phyloP scores from a whole-genome alignment of 2,888 invertebrate genomes.

The Orchesella flavescens region DNA sequence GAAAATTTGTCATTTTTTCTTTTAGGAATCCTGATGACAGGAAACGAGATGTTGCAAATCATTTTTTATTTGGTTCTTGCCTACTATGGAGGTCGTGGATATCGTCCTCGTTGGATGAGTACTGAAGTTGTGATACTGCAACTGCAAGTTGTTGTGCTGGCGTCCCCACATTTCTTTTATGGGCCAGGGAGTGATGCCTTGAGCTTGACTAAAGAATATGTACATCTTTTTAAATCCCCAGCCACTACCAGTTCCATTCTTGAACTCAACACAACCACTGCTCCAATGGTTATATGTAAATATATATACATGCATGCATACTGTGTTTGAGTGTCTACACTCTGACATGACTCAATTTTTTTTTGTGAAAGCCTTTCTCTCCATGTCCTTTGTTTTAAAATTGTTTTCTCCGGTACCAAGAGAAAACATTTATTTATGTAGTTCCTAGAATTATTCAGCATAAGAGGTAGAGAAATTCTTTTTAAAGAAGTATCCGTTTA shows the following conservation, averaged over 20 bases:
- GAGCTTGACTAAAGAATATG: constrained; percentile 77
- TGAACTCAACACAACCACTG: not conserved
- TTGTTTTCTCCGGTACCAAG: too few species aligned
- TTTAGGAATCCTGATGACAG: constrained; percentile 81
- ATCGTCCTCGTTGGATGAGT: constrained; percentile 84
- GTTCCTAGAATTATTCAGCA: too few species aligned
- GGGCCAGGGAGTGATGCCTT: constrained; percentile 78
- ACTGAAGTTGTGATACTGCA: constrained; percentile 80
- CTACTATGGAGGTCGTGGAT: constrained; percentile 82
- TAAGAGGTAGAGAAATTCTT: too few species aligned
- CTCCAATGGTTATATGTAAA: not conserved
- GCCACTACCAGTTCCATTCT: not conserved
- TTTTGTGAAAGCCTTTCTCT: not conserved
- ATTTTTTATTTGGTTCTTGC: constrained; percentile 81
- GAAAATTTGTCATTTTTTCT: not conserved
- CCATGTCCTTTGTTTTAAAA: not conserved
- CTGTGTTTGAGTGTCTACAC: too few species aligned
- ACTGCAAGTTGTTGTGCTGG: constrained; percentile 80
- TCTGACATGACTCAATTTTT: not conserved
- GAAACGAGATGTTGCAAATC: constrained; percentile 84
- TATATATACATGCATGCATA: too few species aligned
- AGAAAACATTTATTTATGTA: too few species aligned
- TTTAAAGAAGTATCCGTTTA: too few species aligned
- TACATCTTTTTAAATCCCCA: constrained; percentile 72
- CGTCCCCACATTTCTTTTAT: constrained; percentile 79